Base-by-base conservation (phyloP, 2,797 vertebrate species). In the Tokudaia muenninki region DNA sequence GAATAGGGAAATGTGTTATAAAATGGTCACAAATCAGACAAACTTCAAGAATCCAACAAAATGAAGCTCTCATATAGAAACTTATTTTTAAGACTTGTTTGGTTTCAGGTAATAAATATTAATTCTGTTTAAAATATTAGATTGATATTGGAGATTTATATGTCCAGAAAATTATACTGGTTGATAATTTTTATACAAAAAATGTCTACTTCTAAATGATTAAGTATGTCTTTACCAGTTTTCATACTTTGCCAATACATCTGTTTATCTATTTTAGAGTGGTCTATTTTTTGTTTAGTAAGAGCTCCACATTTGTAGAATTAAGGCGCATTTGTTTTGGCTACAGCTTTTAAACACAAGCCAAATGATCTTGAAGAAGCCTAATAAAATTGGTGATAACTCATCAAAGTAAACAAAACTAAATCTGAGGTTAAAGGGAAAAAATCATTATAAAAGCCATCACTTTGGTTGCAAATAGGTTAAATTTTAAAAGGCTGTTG, bases 41-140 rank as follows among this genome's bases (percentile, higher is more conserved):
- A 81, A 93, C 79, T 65, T 82, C 2, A 82, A 72, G 17, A 97
- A 82, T 50, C 0, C 31, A 79, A 84, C 83, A 1, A 88, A 50
- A 67, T 34, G 17, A 77, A 70, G 55, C 16, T 92, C 26, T 82
- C 72, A 55, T 22, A 87, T 80, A 87, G 50, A 92, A 57, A 91
- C 0, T 10, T 47, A 1, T 24, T 61, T 82, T 57, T 3, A n/a
- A 81, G 31, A 29, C 4, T 1, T 57, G 1, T 29, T 41, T 19
- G 29, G 7, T 34, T 90, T 93, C 78, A 61, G 59, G 59, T 34
- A 95, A 31, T 14, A 57, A 1, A 5, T 61, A 52, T 31, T 87
- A 74, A 50, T 61, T 90, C 84, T 72, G 14, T 63, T 78, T 96
- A 79, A 8, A 87, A 87, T 90, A 61, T 92, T 67, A 89, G 11